A percentile compares a stretch with the other conserved stretches of the same genome.
These are phyloP conservation scores for Helleia helle DNA, from an alignment of 2,888 invertebrate species.

Conservation along the genomic window DNA sequence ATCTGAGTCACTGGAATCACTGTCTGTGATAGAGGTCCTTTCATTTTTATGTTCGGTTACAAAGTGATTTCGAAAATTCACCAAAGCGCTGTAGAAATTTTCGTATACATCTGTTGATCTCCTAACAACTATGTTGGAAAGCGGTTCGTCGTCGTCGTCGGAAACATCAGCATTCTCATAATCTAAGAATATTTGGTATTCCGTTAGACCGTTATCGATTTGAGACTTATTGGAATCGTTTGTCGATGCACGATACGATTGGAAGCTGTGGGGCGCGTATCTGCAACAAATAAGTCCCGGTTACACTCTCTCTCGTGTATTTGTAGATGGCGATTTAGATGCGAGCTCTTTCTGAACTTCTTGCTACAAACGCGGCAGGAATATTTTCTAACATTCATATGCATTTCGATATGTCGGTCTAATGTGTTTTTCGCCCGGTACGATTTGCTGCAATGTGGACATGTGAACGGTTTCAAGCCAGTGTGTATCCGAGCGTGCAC, in stretches of 20 bases:
- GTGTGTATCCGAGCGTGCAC: slow-evolving; percentile 56
- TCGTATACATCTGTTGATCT: slow-evolving; percentile 29
- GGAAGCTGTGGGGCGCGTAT: slow-evolving; percentile 27
- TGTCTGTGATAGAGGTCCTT: slow-evolving; percentile 26
- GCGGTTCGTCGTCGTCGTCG: slow-evolving; percentile 38
- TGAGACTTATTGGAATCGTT: not conserved
- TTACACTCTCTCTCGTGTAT: slow-evolving; percentile 40
- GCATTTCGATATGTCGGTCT: slow-evolving; percentile 40
- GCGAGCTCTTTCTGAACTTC: slow-evolving; percentile 46
- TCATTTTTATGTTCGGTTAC: slow-evolving; percentile 26
- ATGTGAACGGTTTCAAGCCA: slow-evolving; percentile 55
- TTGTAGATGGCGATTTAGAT: slow-evolving; percentile 46
- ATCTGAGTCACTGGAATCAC: slow-evolving; percentile 34
- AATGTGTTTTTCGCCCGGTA: slow-evolving; percentile 45
- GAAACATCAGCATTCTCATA: slow-evolving; percentile 15
- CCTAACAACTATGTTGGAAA: slow-evolving; percentile 30
- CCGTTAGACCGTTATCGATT: not conserved
- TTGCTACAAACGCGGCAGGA: slow-evolving; percentile 42
- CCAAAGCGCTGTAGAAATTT: slow-evolving; percentile 41
- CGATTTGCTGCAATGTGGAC: slow-evolving; percentile 47
- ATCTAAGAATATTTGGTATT: not conserved
- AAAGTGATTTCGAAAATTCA: slow-evolving; percentile 46
- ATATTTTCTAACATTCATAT: slow-evolving; percentile 39
- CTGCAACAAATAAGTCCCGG: slow-evolving; percentile 52
- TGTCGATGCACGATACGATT: not conserved